Evolutionary conservation across 30 jellyfish, hydroid and myxozoan genomes (phyloP).

Genomic region (Aurelia aurita): DNA sequence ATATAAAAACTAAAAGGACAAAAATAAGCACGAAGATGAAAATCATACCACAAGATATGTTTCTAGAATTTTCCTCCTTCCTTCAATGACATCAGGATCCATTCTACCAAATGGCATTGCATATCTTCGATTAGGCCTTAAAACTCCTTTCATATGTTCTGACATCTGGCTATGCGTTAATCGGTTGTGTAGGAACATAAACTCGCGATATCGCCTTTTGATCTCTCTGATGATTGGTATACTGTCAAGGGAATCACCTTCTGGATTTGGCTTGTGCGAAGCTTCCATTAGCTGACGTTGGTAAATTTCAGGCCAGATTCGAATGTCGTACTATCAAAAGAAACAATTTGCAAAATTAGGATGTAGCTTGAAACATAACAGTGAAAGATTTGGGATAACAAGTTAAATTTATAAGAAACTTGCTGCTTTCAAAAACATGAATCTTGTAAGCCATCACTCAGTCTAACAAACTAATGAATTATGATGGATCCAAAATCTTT

Average conservation of each 20-base stretch:
- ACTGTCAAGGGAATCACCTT: slow-evolving; percentile 38
- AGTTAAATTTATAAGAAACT: too few relatives aligned
- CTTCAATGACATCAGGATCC: slow-evolving; percentile 99
- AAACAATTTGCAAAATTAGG: not conserved
- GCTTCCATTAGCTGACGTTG: slow-evolving; percentile 74
- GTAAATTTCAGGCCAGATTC: slow-evolving; percentile 97
- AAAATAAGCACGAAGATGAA: not conserved
- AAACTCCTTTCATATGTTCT: slow-evolving; percentile 84
- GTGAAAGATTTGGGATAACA: too few relatives aligned
- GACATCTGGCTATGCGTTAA: slow-evolving; percentile 93
- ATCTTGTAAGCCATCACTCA: too few relatives aligned
- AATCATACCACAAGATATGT: slow-evolving; percentile 83
- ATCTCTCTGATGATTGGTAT: slow-evolving; percentile 90
- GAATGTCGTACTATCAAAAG: slow-evolving; percentile 75
- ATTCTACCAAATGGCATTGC: slow-evolving; percentile 98
- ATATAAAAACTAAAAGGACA: not conserved
- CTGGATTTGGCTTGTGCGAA: slow-evolving; percentile 38
- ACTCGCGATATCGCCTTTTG: slow-evolving; percentile 94
- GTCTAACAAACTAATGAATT: too few relatives aligned
- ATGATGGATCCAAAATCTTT: too few relatives aligned
- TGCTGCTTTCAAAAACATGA: too few relatives aligned
- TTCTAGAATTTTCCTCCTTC: slow-evolving; percentile 93
- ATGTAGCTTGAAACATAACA: not conserved
- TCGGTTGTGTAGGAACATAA: slow-evolving; percentile 90
- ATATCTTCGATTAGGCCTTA: slow-evolving; percentile 91